Evolutionary conservation across 1,140 invertebrate species (phyloP), one percentile per base, ranked within the genome.

Genomic region (Papilio helenus): DNA sequence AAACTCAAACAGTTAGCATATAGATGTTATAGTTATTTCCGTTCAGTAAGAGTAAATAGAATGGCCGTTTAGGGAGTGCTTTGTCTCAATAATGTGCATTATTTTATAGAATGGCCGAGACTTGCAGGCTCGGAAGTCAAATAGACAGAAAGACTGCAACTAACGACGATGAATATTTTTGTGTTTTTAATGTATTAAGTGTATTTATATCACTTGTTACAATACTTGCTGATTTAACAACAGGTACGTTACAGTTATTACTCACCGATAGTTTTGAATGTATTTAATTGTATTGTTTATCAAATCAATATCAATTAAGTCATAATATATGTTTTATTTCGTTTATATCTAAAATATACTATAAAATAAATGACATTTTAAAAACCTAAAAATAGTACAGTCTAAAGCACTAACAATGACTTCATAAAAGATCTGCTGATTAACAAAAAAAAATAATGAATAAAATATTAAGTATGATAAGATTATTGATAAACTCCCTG

Each of bases 131-230:
- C 79, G 87, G 88, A 81, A 88, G 80, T 83, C 83, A 80, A 81
- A 83, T 82, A 81, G 85, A 92, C 73, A 86, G 81, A 83, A 92
- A 91, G 89, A 82, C 83, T 84, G 77, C 79, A 61, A 87, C 81
- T 78, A 88, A 83, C 82, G 88, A 90, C 80, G 89, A 94, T 82
- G 93, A 94, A 86, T 93, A 90, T 83, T 92, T 90, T 88, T 92
- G 91, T 90, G 86, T 93, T 81, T 87, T 93, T 72, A 92, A 92
- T 86, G 92, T 93, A 81, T 86, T 94, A 46, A 92, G 93, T 88
- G 91, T 94, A 49, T 94, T 94, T 86, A 92, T 94, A 87, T 93
- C 93, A 26, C 87, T 94, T 74, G 90, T 94, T 51, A 91, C 91
- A 34, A 93, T 94, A 82, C 88, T 94, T 80, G 93, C 93, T 1